phyloP scores from a whole-genome alignment of 2,888 invertebrate genomes.

The Deilephila elpenor region DNA sequence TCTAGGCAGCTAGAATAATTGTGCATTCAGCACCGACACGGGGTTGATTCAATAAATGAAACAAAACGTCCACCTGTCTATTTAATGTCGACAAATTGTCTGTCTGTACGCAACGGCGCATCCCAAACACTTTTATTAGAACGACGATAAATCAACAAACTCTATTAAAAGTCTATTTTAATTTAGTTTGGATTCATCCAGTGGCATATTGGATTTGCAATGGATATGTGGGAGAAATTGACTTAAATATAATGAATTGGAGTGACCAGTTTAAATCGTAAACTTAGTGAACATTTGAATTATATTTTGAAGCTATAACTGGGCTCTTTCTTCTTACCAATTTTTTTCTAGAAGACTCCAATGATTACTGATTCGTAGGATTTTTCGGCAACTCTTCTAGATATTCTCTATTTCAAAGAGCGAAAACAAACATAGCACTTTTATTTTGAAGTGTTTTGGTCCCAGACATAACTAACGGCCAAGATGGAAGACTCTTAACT shows the following conservation, averaged over 20 bases:
- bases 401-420: too few species aligned
- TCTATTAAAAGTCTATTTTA: conserved; percentile 6
- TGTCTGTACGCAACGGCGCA: conserved; percentile 20
- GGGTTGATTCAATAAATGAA: conserved; percentile 9
- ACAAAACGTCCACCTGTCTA: conserved; percentile 16
- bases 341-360: too few species aligned
- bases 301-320: too few species aligned
- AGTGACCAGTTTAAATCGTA: neutral
- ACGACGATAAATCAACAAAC: neutral
- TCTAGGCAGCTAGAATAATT: conserved; percentile 4
- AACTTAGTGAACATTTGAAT: too few species aligned
- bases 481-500: neutral
- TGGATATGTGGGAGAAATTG: neutral
- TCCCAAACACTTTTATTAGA: conserved; percentile 19
- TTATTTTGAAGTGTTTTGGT: neutral
- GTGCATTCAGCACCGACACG: neutral
- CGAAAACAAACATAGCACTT: too few species aligned
- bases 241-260: neutral
- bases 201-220: neutral
- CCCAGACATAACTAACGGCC: neutral
- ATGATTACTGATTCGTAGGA: too few species aligned
- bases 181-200: neutral
- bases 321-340: too few species aligned
- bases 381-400: too few species aligned
- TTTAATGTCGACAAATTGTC: conserved; percentile 26